Conservation (phyloP, 2,113 vertebrate genomes). For the Syrmaticus mikado region DNA sequence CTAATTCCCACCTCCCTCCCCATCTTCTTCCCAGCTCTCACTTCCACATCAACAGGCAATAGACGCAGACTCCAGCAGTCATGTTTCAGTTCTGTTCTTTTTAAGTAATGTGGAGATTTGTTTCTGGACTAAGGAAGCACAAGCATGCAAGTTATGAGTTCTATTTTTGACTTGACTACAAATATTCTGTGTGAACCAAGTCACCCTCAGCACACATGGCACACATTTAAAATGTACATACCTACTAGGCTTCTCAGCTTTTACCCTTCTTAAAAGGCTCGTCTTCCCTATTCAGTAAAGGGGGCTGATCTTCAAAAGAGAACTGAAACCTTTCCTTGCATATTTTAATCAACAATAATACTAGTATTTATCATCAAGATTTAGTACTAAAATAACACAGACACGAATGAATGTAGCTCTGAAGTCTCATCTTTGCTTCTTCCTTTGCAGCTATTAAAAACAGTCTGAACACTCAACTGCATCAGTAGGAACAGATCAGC, state of each 20-base stretch:
- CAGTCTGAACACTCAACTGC: not conserved
- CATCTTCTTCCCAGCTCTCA: not conserved
- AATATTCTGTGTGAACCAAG: constrained; percentile 66
- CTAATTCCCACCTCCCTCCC: not conserved
- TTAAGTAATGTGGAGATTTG: constrained; percentile 12
- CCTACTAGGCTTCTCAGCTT: constrained; percentile 4
- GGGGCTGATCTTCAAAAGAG: not conserved
- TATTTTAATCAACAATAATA: not conserved
- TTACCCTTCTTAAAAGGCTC: not conserved
- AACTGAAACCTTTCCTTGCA: not conserved
- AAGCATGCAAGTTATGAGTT: constrained; percentile 64
- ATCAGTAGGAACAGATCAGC: not conserved
- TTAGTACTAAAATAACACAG: constrained; percentile 10
- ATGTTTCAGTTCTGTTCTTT: not conserved
- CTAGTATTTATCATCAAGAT: not conserved
- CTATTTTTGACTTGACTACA: constrained; percentile 65
- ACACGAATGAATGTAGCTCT: not conserved
- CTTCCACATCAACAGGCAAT: not conserved
- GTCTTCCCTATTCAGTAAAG: not conserved
- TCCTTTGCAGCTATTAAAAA: not conserved
- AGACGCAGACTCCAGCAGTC: not conserved
- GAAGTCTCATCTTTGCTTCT: not conserved
- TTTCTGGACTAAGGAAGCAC: constrained; percentile 47
- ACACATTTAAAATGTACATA: constrained; percentile 27
- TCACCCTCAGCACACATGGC: constrained; percentile 34